Evolutionary conservation across 2,797 vertebrate species (phyloP).

Genomic region (Threskiornis aethiopicus): DNA sequence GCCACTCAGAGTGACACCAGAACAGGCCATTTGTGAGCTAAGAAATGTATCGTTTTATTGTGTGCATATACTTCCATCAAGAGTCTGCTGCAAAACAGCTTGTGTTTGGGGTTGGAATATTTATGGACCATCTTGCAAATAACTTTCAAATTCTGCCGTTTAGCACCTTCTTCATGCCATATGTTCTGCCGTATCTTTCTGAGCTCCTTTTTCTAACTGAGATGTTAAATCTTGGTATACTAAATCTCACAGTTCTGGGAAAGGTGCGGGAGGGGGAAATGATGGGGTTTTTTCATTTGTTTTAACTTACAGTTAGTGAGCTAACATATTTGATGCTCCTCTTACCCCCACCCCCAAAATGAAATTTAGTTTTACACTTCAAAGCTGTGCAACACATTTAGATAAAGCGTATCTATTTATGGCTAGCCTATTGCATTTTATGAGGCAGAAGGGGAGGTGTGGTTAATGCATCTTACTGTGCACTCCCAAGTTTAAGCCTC

Average conservation of each 20-base stretch:
- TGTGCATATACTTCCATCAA: conserved; percentile 4
- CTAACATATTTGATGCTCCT: conserved; percentile 40
- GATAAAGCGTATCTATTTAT: background rate
- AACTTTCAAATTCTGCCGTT: conserved; percentile 15
- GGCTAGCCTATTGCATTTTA: background rate
- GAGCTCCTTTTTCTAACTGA: background rate
- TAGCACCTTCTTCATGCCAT: conserved; percentile 38
- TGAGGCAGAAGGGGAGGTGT: background rate
- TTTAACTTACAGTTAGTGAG: conserved; percentile 37
- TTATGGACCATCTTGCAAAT: conserved; percentile 32
- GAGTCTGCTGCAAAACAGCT: conserved; percentile 8
- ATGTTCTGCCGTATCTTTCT: conserved; percentile 43
- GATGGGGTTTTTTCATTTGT: background rate
- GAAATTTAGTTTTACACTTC: background rate
- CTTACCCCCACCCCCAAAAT: background rate
- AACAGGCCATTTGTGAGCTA: background rate
- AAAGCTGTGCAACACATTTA: background rate
- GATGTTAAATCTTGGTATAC: conserved; percentile 18
- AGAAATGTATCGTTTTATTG: background rate
- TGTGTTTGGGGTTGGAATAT: conserved; percentile 45
- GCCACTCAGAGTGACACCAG: background rate
- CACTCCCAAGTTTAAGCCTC: background rate
- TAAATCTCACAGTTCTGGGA: conserved; percentile 34
- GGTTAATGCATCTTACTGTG: background rate
- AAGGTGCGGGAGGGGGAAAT: background rate